Evolutionary conservation across 2,888 invertebrate species (phyloP), one percentile per base, ranked within the genome.

Genomic region (Dione vanillae): DNA sequence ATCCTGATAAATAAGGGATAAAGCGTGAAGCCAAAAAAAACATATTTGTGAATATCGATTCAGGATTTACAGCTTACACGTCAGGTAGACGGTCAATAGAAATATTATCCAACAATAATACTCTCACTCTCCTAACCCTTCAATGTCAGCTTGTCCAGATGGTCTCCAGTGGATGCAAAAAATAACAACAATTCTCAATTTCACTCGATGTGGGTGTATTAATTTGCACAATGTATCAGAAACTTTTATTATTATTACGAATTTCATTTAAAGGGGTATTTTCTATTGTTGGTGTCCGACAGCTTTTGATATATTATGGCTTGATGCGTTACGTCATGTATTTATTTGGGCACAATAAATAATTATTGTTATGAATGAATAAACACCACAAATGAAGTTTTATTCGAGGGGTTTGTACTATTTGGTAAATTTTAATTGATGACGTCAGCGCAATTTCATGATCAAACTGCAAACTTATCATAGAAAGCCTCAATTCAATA

Each of bases 111-210:
- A 72, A 62, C 27, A 69, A 52, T 45, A 72, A 66, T 76, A 80
- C 79, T 82, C 81, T 83, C 81, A 79, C 82, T 81, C 73, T 77
- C 71, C 75, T 69, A 82, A 80, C 84, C 85, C 83, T 80, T 81
- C 80, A 74, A 76, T 77, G 75, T 75, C 81, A 81, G 77, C 79
- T 75, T 70, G 79, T 78, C 78, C 87, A 88, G 87, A 87, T 88
- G 87, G 80, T 79, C 81, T 74, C 61, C 14, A 78, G 77, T 78
- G 61, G 41, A 61, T 27, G 78, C 78, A 78, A 84, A 64, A 86
- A 85, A 82, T 84, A 84, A 82, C 5, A 45, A 35, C 61, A 45
- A 56, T 56, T 56, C 37, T 56, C 27, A 83, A 80, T 80, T 80
- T 82, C 80, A 79, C 67, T 66, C 65, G 75, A 80, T 77, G 86